These are phyloP conservation scores for Eulithis testata DNA, from an alignment of 2,888 invertebrate species.

Conservation along the genomic window DNA sequence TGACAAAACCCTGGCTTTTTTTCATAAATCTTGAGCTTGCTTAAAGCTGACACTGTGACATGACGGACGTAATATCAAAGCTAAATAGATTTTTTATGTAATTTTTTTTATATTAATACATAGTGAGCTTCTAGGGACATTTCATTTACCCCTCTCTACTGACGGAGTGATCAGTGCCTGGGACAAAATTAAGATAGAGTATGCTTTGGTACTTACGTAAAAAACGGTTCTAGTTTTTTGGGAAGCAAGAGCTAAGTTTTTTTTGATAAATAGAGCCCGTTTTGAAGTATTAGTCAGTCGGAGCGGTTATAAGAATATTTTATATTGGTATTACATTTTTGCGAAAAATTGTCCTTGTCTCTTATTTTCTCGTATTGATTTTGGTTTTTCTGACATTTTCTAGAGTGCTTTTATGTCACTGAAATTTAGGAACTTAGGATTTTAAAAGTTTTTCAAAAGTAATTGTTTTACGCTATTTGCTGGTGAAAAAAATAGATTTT, in stretches of 20 bases:
- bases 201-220: not conserved
- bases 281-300: constrained; percentile 55
- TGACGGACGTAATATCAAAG: not conserved
- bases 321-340: not conserved
- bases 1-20: constrained; percentile 61
- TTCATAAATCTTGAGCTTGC: not conserved
- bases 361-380: not conserved
- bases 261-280: constrained; percentile 54
- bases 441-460: too few relatives aligned
- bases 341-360: not conserved
- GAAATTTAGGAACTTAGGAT: too few relatives aligned
- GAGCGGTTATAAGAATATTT: constrained; percentile 47
- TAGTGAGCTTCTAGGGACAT: too few relatives aligned
- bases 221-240: not conserved
- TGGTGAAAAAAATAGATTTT: too few relatives aligned
- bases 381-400: not conserved
- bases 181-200: too few relatives aligned
- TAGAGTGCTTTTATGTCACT: too few relatives aligned
- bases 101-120: not conserved
- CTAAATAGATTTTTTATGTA: too few relatives aligned
- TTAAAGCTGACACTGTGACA: not conserved
- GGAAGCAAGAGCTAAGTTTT: not conserved
- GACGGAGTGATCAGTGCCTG: too few relatives aligned
- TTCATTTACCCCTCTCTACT: too few relatives aligned
- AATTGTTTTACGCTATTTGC: too few relatives aligned